phyloP scores from a whole-genome alignment of 2,113 vertebrate species.

The Cichladusa arquata region DNA sequence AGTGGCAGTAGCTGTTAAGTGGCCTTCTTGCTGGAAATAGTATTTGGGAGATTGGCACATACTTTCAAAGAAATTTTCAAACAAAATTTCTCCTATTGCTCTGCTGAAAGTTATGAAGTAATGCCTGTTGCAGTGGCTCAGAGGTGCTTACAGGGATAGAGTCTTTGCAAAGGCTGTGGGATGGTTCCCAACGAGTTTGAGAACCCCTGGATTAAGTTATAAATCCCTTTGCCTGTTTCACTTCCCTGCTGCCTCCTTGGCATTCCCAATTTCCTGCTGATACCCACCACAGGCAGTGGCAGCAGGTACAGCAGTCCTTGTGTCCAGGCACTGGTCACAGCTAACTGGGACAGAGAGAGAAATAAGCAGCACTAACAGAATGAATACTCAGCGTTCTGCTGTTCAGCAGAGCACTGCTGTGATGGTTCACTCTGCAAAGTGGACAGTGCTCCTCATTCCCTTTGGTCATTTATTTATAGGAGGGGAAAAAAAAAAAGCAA shows the following conservation, averaged over 20 bases:
- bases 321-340: background rate
- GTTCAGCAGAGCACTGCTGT: background rate
- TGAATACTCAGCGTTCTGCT: background rate
- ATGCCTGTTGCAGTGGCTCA: background rate
- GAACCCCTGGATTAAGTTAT: background rate
- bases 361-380: background rate
- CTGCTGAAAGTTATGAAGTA: background rate
- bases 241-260: background rate
- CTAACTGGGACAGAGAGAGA: background rate
- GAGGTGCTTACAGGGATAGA: background rate
- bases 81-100: background rate
- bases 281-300: background rate
- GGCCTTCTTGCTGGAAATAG: slow-evolving; percentile 24
- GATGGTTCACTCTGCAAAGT: rapidly evolving
- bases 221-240: background rate
- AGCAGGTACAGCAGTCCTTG: rapidly evolving
- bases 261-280: rapidly evolving
- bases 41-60: background rate
- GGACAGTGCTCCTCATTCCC: background rate
- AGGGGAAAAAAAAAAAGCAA: background rate
- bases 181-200: background rate
- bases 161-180: background rate
- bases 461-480: background rate
- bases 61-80: background rate
- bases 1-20: background rate